Conservation (phyloP, 2,797 vertebrate genomes). For the Thaleichthys pacificus region DNA sequence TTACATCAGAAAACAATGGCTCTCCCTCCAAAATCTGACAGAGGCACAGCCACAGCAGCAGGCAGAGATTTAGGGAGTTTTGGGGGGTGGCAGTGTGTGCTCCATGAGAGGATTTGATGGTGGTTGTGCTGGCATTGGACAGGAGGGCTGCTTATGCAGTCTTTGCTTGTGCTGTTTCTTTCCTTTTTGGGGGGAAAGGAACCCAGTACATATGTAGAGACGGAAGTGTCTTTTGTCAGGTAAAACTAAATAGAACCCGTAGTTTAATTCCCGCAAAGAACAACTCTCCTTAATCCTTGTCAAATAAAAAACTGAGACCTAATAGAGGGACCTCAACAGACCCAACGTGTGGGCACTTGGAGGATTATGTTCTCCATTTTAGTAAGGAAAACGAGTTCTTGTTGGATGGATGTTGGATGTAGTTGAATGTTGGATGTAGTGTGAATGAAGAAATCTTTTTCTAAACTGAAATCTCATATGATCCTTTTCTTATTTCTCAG, state of each 20-base stretch:
- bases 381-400: no score
- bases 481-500: slow-evolving; percentile 3
- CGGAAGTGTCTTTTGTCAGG: background rate
- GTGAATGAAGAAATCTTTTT: background rate
- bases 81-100: slow-evolving; percentile 9
- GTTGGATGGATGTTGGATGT: no score
- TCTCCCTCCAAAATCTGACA: slow-evolving; percentile 38
- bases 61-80: slow-evolving; percentile 19
- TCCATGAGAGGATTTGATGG: slow-evolving; percentile 14
- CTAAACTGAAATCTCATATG: background rate
- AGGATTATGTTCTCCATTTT: no score
- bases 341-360: no score
- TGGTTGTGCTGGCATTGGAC: slow-evolving; percentile 4
- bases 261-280: background rate
- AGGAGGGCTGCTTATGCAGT: slow-evolving; percentile 2
- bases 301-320: background rate
- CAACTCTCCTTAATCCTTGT: background rate
- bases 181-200: slow-evolving; percentile 8
- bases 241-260: background rate
- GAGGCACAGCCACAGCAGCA: slow-evolving; percentile 24
- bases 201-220: background rate
- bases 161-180: background rate
- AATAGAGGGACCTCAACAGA: background rate
- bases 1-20: slow-evolving; percentile 61
- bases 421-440: no score